phyloP scores from a whole-genome alignment of 2,888 invertebrate species.

The Sisyra terminalis region DNA sequence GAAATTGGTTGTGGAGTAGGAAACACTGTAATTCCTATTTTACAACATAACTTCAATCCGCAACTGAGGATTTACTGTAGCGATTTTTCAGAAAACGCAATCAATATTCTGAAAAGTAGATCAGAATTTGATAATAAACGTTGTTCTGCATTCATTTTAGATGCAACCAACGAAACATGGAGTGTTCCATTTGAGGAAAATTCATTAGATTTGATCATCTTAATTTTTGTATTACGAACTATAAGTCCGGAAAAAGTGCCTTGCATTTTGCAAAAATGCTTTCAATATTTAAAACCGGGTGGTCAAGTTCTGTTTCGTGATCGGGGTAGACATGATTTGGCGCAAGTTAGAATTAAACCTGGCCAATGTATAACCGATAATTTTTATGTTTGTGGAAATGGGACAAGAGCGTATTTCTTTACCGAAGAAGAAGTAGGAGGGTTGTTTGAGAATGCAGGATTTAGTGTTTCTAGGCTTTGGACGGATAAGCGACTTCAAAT shows the following conservation, averaged over 20 bases:
- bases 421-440: constrained; percentile 46
- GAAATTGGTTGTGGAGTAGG: constrained; percentile 98
- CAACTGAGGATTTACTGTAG: constrained; percentile 78
- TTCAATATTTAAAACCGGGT: constrained; percentile 74
- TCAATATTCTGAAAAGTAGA: constrained; percentile 62
- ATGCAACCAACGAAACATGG: constrained; percentile 60
- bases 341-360: constrained; percentile 85
- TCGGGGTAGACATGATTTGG: constrained; percentile 91
- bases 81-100: constrained; percentile 80
- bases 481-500: constrained; percentile 88
- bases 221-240: constrained; percentile 92
- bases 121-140: constrained; percentile 45
- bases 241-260: constrained; percentile 73
- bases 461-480: constrained; percentile 68
- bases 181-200: constrained; percentile 61
- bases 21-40: constrained; percentile 86
- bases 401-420: constrained; percentile 92
- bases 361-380: constrained; percentile 84
- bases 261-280: constrained; percentile 46
- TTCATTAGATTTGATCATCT: constrained; percentile 70
- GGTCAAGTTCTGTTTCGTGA: constrained; percentile 89
- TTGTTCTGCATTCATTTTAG: constrained; percentile 82
- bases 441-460: constrained; percentile 50
- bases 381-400: constrained; percentile 94
- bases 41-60: constrained; percentile 61